phyloP scores from a whole-genome alignment of 2,113 vertebrate species.

The Pituophis catenifer region DNA sequence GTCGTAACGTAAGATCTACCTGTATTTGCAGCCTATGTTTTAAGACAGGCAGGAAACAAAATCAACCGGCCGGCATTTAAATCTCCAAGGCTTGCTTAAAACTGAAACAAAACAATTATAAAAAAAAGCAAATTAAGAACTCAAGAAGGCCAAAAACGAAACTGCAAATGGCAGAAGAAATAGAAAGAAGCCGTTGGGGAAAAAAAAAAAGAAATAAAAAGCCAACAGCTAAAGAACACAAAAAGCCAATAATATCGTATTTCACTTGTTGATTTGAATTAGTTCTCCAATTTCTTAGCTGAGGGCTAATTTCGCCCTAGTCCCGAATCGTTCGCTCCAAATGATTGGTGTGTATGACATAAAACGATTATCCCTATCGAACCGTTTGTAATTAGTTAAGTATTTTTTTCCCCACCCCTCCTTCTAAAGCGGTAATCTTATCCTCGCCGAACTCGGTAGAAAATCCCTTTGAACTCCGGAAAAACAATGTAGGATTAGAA shows the following conservation, averaged over 20 bases:
- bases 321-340: not conserved
- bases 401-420: not conserved
- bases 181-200: not conserved
- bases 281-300: not conserved
- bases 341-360: not conserved
- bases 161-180: not conserved
- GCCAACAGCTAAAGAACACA: not conserved
- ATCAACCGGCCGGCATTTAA: not conserved
- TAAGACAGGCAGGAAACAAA: too few species aligned
- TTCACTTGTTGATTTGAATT: not conserved
- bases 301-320: not conserved
- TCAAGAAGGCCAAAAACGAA: not conserved
- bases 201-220: not conserved
- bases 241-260: not conserved
- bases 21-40: too few species aligned
- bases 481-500: not conserved
- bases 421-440: not conserved
- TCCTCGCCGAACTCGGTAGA: not conserved
- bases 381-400: not conserved
- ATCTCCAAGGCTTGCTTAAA: not conserved
- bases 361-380: conserved; percentile 9
- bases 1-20: too few species aligned
- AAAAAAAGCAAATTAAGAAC: not conserved
- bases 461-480: not conserved
- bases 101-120: not conserved